These are phyloP conservation scores for Hipposideros armiger DNA, from an alignment of 2,113 vertebrate species.

Conservation along the genomic window DNA sequence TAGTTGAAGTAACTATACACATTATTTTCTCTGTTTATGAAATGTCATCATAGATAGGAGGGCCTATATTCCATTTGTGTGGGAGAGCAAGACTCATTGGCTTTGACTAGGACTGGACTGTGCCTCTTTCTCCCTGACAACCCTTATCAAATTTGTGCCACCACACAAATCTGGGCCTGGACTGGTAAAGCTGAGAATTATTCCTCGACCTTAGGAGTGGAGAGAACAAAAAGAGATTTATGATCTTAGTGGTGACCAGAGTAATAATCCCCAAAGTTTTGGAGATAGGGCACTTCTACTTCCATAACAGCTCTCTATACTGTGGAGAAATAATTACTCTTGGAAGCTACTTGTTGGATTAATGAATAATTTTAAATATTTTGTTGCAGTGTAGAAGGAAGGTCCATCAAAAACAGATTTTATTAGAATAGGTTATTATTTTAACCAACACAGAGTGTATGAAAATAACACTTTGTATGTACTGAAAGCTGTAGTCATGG, in stretches of 20 bases:
- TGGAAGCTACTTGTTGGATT: slow-evolving; percentile 26
- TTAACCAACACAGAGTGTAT: slow-evolving; percentile 65
- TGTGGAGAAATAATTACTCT: slow-evolving; percentile 32
- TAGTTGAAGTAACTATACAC: slow-evolving; percentile 36
- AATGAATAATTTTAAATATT: slow-evolving; percentile 63
- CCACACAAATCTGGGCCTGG: not conserved
- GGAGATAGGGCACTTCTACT: not conserved
- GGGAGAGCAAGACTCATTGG: not conserved
- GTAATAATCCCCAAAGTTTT: not conserved
- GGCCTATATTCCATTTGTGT: not conserved
- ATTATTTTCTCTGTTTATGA: slow-evolving; percentile 1
- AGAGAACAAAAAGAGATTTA: not conserved
- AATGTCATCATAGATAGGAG: not conserved
- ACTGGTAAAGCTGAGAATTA: not conserved
- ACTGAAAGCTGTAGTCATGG: slow-evolving; percentile 67
- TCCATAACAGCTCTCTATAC: not conserved
- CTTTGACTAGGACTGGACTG: not conserved
- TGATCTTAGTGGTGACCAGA: not conserved
- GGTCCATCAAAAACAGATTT: slow-evolving; percentile 49
- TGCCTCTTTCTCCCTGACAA: not conserved
- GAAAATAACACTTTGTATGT: slow-evolving; percentile 73
- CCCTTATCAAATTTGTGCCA: not conserved
- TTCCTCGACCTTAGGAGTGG: not conserved
- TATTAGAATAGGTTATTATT: slow-evolving; percentile 68
- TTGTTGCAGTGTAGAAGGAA: slow-evolving; percentile 43